Conservation (phyloP, 1,140 invertebrate species). For the Cardiocondyla obscurior region DNA sequence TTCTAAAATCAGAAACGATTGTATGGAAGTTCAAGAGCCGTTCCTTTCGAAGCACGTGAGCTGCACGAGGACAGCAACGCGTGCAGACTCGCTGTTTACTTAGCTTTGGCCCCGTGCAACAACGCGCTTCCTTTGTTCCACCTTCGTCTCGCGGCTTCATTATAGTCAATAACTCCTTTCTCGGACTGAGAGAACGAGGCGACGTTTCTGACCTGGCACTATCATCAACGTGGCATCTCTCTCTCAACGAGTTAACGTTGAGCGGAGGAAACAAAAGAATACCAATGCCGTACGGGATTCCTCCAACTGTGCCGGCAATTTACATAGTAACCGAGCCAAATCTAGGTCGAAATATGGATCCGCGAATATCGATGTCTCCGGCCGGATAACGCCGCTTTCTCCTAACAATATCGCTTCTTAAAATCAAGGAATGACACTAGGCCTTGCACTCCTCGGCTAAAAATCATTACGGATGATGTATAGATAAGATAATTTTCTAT, state of each 20-base stretch:
- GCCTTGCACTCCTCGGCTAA: not conserved
- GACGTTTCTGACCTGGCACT: conserved; percentile 53
- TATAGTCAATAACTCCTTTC: conserved; percentile 46
- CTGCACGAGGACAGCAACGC: conserved; percentile 27
- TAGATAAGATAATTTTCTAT: not conserved
- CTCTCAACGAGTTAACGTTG: conserved; percentile 1
- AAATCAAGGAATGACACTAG: not conserved
- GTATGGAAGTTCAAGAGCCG: conserved; percentile 36
- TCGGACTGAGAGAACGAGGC: conserved; percentile 37
- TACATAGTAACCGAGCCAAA: conserved; percentile 51
- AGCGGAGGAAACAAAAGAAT: conserved; percentile 41
- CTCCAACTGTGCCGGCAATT: conserved; percentile 26
- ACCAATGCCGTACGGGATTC: not conserved
- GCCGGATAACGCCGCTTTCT: conserved; percentile 19
- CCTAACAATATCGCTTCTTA: not conserved
- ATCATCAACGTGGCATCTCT: conserved; percentile 38
- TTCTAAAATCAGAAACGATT: conserved; percentile 49
- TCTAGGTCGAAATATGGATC: conserved; percentile 44
- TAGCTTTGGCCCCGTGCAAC: conserved; percentile 23
- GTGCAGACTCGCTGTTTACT: conserved; percentile 43
- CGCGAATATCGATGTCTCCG: conserved; percentile 8
- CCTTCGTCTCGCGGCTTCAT: conserved; percentile 1
- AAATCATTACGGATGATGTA: not conserved
- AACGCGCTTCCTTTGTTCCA: conserved; percentile 41
- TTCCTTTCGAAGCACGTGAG: conserved; percentile 5